Conservation (phyloP, 2,888 invertebrate genomes). For the Agrochola macilenta region DNA sequence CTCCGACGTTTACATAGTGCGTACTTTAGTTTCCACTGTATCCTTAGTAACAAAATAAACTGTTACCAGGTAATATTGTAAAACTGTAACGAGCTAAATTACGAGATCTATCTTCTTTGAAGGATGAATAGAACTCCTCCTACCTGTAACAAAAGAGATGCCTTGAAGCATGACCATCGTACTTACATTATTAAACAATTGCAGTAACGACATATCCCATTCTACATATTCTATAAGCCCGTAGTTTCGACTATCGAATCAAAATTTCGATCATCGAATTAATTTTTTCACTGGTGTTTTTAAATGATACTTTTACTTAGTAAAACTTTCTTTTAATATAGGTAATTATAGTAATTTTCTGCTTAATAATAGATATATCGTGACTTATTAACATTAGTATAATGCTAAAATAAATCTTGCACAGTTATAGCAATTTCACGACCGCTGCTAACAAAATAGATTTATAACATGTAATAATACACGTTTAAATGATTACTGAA, state of each 20-base stretch:
- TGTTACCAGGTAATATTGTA: not conserved
- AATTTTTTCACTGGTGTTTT: conserved; percentile 1
- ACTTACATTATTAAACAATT: conserved; percentile 3
- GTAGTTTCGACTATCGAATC: not conserved
- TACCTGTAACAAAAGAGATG: conserved; percentile 11
- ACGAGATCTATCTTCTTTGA: conserved; percentile 7
- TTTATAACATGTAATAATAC: conserved; percentile 39
- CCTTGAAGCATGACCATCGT: conserved; percentile 17
- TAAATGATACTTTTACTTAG: conserved; percentile 6
- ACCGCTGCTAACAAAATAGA: conserved; percentile 36
- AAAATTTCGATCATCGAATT: not conserved
- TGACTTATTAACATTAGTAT: conserved; percentile 39
- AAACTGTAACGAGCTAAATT: not conserved
- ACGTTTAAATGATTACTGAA: conserved; percentile 41
- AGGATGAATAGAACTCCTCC: conserved; percentile 9
- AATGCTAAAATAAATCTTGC: conserved; percentile 44
- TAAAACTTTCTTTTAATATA: conserved; percentile 45
- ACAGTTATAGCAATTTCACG: conserved; percentile 43
- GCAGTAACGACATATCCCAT: not conserved
- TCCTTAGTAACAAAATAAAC: not conserved
- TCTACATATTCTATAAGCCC: not conserved
- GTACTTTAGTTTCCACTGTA: not conserved
- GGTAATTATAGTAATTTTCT: conserved; percentile 34
- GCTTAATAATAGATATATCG: conserved; percentile 37
- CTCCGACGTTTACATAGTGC: not conserved